Evolutionary conservation across 2,797 vertebrate genomes (phyloP).

Genomic region (Propithecus perrieri): DNA sequence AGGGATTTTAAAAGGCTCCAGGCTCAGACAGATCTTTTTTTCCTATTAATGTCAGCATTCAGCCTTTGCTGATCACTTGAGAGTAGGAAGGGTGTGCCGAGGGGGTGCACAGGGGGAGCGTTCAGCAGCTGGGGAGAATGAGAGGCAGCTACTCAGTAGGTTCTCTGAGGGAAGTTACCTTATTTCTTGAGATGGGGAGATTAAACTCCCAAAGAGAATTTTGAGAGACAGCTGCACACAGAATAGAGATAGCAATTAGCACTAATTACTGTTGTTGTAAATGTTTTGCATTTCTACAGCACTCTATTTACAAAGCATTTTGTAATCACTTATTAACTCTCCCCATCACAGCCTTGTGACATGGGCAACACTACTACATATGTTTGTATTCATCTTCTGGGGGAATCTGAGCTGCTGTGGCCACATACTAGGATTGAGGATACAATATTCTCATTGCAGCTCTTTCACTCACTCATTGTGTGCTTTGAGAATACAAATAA

Average conservation of each 20-base stretch:
- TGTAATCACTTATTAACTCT: conserved; percentile 74
- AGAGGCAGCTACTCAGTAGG: conserved; percentile 25
- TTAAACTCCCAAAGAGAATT: conserved; percentile 63
- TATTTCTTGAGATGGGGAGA: conserved; percentile 68
- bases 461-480: neutral
- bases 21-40: neutral
- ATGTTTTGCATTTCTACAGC: conserved; percentile 70
- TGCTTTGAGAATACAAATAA: conserved; percentile 35
- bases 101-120: neutral
- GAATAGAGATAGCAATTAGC: conserved; percentile 72
- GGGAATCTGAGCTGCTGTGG: conserved; percentile 7
- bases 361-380: conserved; percentile 2
- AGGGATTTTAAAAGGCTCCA: neutral
- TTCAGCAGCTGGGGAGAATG: neutral
- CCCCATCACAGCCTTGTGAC: conserved; percentile 51
- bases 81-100: neutral
- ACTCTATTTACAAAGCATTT: conserved; percentile 70
- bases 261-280: conserved; percentile 76
- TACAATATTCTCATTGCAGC: neutral
- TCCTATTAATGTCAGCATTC: neutral
- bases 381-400: conserved; percentile 34
- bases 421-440: neutral
- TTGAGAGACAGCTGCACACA: conserved; percentile 75
- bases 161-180: conserved; percentile 29
- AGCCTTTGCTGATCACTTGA: neutral